Percentiles rank a stretch among this genome's conserved stretches.
Evolutionary conservation across 2,797 vertebrate genomes (phyloP).

Genomic region (Botia almorhae): DNA sequence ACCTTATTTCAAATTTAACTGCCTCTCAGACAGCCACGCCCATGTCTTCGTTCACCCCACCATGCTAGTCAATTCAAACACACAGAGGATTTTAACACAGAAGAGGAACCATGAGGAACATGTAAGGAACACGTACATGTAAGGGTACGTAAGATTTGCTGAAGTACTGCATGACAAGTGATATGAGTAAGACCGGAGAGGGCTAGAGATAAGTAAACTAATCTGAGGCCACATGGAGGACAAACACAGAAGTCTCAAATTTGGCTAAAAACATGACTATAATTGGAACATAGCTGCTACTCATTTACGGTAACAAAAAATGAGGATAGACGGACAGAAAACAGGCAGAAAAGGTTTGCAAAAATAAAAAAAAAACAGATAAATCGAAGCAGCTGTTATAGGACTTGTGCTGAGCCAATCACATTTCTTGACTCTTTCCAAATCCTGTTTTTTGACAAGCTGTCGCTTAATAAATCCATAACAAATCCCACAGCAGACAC

Average conservation of each 20-base stretch:
- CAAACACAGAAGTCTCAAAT: background rate
- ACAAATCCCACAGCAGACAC: constrained; percentile 19
- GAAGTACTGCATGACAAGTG: background rate
- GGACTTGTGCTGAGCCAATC: constrained; percentile 40
- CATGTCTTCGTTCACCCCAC: background rate
- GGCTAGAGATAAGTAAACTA: background rate
- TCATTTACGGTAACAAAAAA: constrained; percentile 5
- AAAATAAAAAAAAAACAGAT: constrained; percentile 19
- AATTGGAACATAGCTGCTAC: background rate
- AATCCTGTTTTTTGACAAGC: constrained; percentile 44
- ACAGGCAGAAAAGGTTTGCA: background rate
- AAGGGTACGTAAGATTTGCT: constrained; percentile 2
- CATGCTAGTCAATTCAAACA: background rate
- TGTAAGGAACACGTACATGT: background rate
- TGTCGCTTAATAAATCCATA: constrained; percentile 33
- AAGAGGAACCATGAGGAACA: background rate
- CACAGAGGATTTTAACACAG: background rate
- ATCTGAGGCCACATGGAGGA: background rate
- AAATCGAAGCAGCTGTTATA: constrained; percentile 15
- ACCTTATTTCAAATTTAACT: background rate
- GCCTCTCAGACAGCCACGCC: background rate
- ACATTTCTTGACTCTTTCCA: constrained; percentile 32
- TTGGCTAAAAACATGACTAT: constrained; percentile 7
- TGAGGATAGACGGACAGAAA: background rate
- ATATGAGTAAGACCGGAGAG: background rate